A percentile compares a stretch with the other conserved stretches of the same genome.
Conservation (phyloP, 2,888 invertebrate species). For the Ischnus inquisitorius region DNA sequence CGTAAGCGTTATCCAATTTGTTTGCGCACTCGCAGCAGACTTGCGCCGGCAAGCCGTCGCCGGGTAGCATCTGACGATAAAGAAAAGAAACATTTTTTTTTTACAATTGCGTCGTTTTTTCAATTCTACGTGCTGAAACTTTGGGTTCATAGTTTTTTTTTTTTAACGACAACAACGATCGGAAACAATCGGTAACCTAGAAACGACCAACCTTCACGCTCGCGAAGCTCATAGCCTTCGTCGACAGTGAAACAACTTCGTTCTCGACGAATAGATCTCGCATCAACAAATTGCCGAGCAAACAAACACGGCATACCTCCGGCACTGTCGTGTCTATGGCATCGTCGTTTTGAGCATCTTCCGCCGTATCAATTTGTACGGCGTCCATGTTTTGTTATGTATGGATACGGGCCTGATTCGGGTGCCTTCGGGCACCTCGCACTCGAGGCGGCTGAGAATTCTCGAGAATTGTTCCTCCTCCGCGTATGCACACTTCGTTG, state of each 20-base stretch:
- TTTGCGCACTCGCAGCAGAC: conserved; percentile 81
- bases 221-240: conserved; percentile 83
- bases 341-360: conserved; percentile 76
- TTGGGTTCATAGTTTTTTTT: neutral
- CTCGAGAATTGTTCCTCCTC: neutral
- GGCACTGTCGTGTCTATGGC: conserved; percentile 75
- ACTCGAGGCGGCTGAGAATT: neutral
- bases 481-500: neutral
- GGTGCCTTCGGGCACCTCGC: conserved; percentile 34
- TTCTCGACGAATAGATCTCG: conserved; percentile 80
- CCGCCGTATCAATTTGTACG: conserved; percentile 81
- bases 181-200: conserved; percentile 19
- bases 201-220: conserved; percentile 83
- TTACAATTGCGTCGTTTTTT: neutral
- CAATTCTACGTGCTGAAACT: neutral
- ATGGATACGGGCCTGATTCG: conserved; percentile 67
- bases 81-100: neutral
- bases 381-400: conserved; percentile 83
- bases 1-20: conserved; percentile 82
- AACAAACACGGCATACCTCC: conserved; percentile 82
- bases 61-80: conserved; percentile 76
- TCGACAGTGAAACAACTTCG: conserved; percentile 78
- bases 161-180: neutral
- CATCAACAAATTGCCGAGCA: conserved; percentile 79
- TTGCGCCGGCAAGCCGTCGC: conserved; percentile 82